Evolutionary conservation across 2,113 vertebrate species (phyloP), one percentile per base, ranked within the genome.

Genomic region (Mesoclemmys tuberculata): DNA sequence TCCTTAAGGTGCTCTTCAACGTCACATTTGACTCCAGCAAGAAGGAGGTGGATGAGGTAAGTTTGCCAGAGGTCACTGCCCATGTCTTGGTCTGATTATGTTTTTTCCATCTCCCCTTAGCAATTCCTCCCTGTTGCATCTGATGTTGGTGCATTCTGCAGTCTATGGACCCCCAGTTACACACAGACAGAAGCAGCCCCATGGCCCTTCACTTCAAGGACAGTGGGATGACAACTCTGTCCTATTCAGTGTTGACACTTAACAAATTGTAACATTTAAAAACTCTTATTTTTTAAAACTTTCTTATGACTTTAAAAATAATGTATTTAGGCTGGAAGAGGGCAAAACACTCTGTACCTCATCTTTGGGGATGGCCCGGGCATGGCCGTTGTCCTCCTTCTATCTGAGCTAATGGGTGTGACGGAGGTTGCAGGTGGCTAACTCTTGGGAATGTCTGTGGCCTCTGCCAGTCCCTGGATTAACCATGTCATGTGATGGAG

Each of bases 1-100:
- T 99, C 92, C 98, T 99, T 84, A 99, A 99, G 97, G 99, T 99
- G 95, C 98, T 99, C 64, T 99, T 99, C 96, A 99, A 99, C 56
- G 98, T 99, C 97, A 99, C 99, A 27, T 99, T 99, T 56, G 98
- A 99, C 91, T 98, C 98, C 55, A 94, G 97, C 96, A 98, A 96
- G 89, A 98, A 97, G 58, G 98, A 99, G 56, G 98, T 98, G 38
- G 99, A 99, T 0, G 99, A 99, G 99, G 99, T 99, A 71, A 98
- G 98, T 10, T 21, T 31, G 46, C 51, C 1, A 7, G 35, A 18
- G 9, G 26, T 78, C 27, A 22, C 38, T 11, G 8, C 54, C 3
- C 0, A 0, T 24, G 58, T 46, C 83, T 93, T 38, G 29, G 9
- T 38, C 84, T 68, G 26, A 5, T 4, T n/a, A 38, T 16, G n/a